These are phyloP conservation scores for Platycnemis pennipes DNA, from an alignment of 2,888 invertebrate genomes.

Conservation along the genomic window DNA sequence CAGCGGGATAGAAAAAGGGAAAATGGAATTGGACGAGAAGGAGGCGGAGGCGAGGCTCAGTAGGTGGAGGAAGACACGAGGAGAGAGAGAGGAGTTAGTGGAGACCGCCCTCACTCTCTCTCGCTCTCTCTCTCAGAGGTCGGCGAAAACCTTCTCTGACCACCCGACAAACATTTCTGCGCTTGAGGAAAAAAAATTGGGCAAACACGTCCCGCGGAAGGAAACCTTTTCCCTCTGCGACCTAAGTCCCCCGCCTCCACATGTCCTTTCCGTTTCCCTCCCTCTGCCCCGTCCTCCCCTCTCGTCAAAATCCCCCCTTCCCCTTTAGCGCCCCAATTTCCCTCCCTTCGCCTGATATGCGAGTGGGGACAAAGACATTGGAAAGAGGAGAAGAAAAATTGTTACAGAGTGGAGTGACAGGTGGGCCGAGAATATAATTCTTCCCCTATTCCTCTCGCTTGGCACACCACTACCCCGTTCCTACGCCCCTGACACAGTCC, in stretches of 20 bases:
- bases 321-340: not conserved
- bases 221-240: not conserved
- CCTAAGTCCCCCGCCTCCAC: not conserved
- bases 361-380: constrained; percentile 60
- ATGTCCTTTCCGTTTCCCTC: not conserved
- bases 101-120: too few relatives aligned
- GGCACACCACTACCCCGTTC: not conserved
- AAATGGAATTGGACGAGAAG: not conserved
- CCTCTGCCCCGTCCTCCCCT: not conserved
- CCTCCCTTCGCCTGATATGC: constrained; percentile 29
- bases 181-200: constrained; percentile 24
- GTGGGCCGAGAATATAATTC: constrained; percentile 48
- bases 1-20: not conserved
- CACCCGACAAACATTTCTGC: constrained; percentile 49
- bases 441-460: constrained; percentile 30
- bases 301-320: not conserved
- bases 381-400: constrained; percentile 60
- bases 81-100: too few relatives aligned
- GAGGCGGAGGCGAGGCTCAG: too few relatives aligned
- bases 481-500: not conserved
- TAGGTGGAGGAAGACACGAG: too few relatives aligned
- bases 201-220: constrained; percentile 54
- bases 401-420: constrained; percentile 52
- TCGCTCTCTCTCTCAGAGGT: not conserved
- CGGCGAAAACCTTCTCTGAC: not conserved